Evolutionary conservation across 2,113 vertebrate species (phyloP).

Genomic region (Nothoprocta perdicaria): DNA sequence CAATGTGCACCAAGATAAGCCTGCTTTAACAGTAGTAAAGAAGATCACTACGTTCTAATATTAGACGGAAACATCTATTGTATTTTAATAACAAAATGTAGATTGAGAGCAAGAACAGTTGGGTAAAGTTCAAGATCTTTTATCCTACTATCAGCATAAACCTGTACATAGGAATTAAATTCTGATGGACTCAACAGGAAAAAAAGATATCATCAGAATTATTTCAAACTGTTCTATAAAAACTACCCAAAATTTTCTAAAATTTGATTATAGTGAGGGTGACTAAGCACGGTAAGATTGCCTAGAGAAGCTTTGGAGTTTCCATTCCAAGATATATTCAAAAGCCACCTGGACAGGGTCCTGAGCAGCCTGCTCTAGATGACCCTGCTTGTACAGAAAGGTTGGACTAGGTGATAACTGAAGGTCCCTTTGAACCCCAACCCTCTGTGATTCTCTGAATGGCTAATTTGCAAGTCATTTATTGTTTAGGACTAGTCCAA

Average conservation of each 20-base stretch:
- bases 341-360: background rate
- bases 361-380: background rate
- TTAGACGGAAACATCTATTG: background rate
- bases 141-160: background rate
- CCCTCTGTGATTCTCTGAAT: background rate
- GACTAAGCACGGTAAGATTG: background rate
- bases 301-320: background rate
- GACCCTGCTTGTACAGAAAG: background rate
- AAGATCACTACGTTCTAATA: background rate
- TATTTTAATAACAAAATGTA: background rate
- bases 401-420: background rate
- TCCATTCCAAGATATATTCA: background rate
- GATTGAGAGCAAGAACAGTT: background rate
- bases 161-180: background rate
- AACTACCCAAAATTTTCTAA: background rate
- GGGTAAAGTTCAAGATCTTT: background rate
- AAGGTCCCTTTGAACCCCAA: background rate
- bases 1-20: background rate
- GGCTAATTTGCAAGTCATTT: background rate
- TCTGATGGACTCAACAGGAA: background rate
- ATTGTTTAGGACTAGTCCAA: background rate
- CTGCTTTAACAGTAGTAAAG: background rate
- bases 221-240: background rate
- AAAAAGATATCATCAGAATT: background rate
- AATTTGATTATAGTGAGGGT: background rate